Percentiles rank a stretch among this genome's conserved stretches.
phyloP scores from a whole-genome alignment of 1,140 invertebrate genomes.

The Drosophila punjabiensis region DNA sequence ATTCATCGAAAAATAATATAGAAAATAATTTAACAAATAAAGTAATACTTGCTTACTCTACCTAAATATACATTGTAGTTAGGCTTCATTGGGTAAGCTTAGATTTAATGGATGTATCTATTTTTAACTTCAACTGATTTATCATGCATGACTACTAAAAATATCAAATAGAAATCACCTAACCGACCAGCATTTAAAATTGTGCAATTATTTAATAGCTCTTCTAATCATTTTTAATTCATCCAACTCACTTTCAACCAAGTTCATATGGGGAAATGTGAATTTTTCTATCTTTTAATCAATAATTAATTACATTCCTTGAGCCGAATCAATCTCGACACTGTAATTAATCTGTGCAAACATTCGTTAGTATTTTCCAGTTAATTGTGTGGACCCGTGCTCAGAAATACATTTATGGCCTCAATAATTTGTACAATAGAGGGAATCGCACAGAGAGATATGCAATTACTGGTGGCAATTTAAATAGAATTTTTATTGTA shows the following conservation, averaged over 20 bases:
- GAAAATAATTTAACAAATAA: no score
- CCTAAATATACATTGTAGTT: neutral
- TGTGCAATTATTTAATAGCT: neutral
- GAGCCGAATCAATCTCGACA: slow-evolving; percentile 14
- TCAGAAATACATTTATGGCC: slow-evolving; percentile 56
- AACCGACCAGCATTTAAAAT: neutral
- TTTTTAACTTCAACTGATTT: neutral
- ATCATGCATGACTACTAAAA: neutral
- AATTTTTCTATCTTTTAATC: neutral
- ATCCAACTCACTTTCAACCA: neutral
- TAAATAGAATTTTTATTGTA: slow-evolving; percentile 79
- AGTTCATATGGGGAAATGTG: neutral
- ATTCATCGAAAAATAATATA: no score
- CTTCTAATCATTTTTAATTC: neutral
- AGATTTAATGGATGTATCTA: neutral
- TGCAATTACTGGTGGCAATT: slow-evolving; percentile 75
- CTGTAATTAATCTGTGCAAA: slow-evolving; percentile 6
- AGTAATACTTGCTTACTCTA: no score
- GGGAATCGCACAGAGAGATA: slow-evolving; percentile 19
- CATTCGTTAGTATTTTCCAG: slow-evolving; percentile 18
- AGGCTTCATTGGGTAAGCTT: neutral
- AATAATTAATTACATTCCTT: slow-evolving; percentile 1
- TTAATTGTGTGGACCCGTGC: slow-evolving; percentile 29
- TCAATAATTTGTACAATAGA: slow-evolving; percentile 50
- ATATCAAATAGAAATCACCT: neutral